Base-by-base conservation (phyloP, 2,888 invertebrate genomes). In the Himalopsyche anomala region DNA sequence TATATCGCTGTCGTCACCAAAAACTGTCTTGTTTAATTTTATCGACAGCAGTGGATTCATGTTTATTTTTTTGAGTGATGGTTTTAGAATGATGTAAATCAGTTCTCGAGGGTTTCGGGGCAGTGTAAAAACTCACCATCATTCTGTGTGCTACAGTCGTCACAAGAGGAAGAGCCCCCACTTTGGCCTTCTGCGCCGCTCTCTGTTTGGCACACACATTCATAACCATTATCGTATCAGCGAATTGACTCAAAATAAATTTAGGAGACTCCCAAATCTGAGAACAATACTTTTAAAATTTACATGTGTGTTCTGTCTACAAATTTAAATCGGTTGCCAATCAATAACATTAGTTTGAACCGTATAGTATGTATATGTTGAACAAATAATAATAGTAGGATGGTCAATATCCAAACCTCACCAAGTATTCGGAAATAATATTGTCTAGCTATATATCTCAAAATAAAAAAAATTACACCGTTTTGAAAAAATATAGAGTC, bases 81-180 rank as follows among this genome's bases (percentile, higher is more conserved):
- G 19, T 62, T 62, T 19, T n/a, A 62, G 62, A 62, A 62, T 19
- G n/a, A 9, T 62, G 28, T 19, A 4, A 62, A 62, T 19, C 62
- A 1, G 19, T 62, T 8, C 51, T 51, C 15, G 8, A 8, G 28
- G 62, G 62, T 62, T 62, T 62, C 62, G 62, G 62, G 62, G 62
- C 62, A 62, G 8, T 19, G n/a, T 19, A 62, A 62, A 62, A 62
- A 62, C 62, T 62, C 62, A 62, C 62, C 62, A 11, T 62, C 62
- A 62, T 62, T 62, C 28, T 62, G 62, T 28, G 62, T 62, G 62
- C 62, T 62, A 62, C 62, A 62, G 62, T 62, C 62, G 62, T 62
- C 62, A 15, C 62, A 62, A 62, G 62, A 62, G 19, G 62, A 62
- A 19, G 62, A 62, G 28, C 62, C 62, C 62, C 62, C 62, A 62